A percentile compares a stretch with the other conserved stretches of the same genome.
Conservation (phyloP, 2,888 invertebrate genomes). For the Stictocephala bisonia region DNA sequence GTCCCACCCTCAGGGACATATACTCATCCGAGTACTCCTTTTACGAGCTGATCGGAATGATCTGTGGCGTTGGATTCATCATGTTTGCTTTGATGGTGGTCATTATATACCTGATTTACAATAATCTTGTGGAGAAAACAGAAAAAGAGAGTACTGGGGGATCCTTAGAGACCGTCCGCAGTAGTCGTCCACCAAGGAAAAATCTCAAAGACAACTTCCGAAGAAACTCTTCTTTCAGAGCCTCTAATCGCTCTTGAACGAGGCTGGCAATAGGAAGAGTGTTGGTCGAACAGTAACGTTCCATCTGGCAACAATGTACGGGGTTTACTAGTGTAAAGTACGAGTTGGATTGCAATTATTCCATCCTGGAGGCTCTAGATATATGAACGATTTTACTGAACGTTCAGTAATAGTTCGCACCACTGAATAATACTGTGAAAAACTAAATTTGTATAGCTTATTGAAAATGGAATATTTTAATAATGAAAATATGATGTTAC, state of each 20-base stretch:
- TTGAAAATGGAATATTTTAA: too few species aligned
- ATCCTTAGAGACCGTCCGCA: slow-evolving; percentile 1
- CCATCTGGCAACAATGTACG: too few species aligned
- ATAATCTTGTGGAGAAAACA: slow-evolving; percentile 27
- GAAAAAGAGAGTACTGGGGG: slow-evolving; percentile 10
- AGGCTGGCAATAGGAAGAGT: too few species aligned
- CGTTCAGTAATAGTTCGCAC: too few species aligned
- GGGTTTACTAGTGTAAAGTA: too few species aligned
- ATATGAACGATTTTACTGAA: too few species aligned
- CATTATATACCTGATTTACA: slow-evolving; percentile 37
- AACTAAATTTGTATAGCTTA: too few species aligned
- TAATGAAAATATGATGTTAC: too few species aligned
- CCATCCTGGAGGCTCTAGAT: too few species aligned
- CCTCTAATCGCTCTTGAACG: slow-evolving; percentile 26
- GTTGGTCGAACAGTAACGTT: too few species aligned
- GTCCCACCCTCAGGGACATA: slow-evolving; percentile 43
- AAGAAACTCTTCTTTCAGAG: slow-evolving; percentile 10
- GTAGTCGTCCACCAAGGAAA: neutral
- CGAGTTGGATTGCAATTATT: too few species aligned
- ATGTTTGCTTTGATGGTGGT: slow-evolving; percentile 36
- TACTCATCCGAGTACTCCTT: slow-evolving; percentile 38
- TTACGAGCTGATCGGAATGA: slow-evolving; percentile 40
- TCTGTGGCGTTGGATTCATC: slow-evolving; percentile 41
- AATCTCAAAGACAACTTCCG: slow-evolving; percentile 18
- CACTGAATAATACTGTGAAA: too few species aligned